phyloP scores from a whole-genome alignment of 2,113 vertebrate species.

The Oreotrochilus melanogaster region DNA sequence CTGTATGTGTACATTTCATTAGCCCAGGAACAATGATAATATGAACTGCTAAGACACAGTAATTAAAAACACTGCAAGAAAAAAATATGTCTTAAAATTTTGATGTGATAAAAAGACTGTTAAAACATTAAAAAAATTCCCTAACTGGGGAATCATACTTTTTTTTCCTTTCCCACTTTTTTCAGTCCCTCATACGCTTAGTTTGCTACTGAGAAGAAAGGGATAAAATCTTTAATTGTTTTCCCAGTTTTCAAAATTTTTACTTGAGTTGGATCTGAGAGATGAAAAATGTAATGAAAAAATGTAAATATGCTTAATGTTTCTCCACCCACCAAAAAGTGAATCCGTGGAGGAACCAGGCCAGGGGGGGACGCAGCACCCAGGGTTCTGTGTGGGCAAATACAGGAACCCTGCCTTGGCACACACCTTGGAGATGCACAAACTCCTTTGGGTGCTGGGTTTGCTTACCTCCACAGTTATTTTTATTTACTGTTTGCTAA shows the following conservation, averaged over 20 bases:
- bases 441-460: background rate
- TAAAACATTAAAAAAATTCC: constrained; percentile 44
- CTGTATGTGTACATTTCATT: constrained; percentile 71
- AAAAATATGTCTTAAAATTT: constrained; percentile 59
- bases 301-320: background rate
- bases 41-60: constrained; percentile 31
- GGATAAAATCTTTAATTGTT: background rate
- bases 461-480: background rate
- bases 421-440: background rate
- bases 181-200: background rate
- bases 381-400: accelerated
- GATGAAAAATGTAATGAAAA: background rate
- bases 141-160: background rate
- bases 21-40: constrained; percentile 55
- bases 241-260: background rate
- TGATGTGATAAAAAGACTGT: constrained; percentile 55
- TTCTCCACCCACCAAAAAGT: background rate
- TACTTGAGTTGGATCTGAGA: background rate
- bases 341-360: background rate
- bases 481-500: constrained; percentile 59
- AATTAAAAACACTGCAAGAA: constrained; percentile 55
- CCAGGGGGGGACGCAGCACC: accelerated
- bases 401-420: accelerated
- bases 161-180: background rate
- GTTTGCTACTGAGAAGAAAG: background rate